Evolutionary conservation across 1,140 invertebrate genomes (phyloP).

Genomic region (Mamestra configurata): DNA sequence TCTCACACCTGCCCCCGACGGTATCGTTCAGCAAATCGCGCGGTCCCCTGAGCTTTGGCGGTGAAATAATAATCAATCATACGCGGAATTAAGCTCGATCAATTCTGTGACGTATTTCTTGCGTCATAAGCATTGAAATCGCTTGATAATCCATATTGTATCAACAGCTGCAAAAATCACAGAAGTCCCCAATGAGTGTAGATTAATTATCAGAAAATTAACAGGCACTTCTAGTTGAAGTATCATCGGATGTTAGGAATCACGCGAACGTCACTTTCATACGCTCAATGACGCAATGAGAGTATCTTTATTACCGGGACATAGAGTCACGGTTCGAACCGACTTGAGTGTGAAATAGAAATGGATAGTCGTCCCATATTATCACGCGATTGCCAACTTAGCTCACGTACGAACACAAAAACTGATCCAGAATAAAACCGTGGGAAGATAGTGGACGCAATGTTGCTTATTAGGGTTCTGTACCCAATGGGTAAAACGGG

Average conservation of each 20-base stretch:
- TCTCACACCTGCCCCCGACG: conserved; percentile 49
- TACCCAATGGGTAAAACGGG: too few relatives aligned
- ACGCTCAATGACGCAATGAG: conserved; percentile 29
- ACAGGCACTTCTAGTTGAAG: conserved; percentile 48
- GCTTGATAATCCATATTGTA: neutral
- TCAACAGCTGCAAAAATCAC: conserved; percentile 48
- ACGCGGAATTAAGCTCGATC: neutral
- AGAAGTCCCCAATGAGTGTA: conserved; percentile 40
- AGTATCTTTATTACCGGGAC: conserved; percentile 32
- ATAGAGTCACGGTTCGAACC: conserved; percentile 46
- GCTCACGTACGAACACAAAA: conserved; percentile 53
- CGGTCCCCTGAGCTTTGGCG: conserved; percentile 46
- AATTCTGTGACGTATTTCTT: conserved; percentile 31
- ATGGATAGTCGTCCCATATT: conserved; percentile 53
- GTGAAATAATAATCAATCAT: conserved; percentile 51
- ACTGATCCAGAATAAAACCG: conserved; percentile 55
- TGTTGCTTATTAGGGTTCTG: too few relatives aligned
- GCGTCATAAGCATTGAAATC: neutral
- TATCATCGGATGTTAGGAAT: conserved; percentile 53
- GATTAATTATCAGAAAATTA: conserved; percentile 63
- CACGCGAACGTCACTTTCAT: conserved; percentile 54
- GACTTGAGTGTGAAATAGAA: conserved; percentile 37
- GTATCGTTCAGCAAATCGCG: conserved; percentile 45
- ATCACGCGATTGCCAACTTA: conserved; percentile 57
- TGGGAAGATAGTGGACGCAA: conserved; percentile 54